A percentile compares a stretch with the other conserved stretches of the same genome.
Conservation (phyloP, 2,888 invertebrate genomes). For the Pachliopta kotzebuea region DNA sequence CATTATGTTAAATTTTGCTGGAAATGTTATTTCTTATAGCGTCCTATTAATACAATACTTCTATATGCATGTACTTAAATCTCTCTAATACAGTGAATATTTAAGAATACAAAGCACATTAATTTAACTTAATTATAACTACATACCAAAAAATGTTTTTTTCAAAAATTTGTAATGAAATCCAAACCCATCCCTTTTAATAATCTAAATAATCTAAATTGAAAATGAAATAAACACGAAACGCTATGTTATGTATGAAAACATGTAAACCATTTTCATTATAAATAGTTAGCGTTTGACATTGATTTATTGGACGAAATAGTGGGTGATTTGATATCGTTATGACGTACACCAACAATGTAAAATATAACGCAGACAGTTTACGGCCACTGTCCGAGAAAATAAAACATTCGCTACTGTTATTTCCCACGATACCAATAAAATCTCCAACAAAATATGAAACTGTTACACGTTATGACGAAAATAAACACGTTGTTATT, state of each 20-base stretch:
- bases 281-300: background rate
- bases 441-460: conserved; percentile 44
- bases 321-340: conserved; percentile 17
- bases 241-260: too few species aligned
- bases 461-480: conserved; percentile 39
- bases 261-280: too few species aligned
- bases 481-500: conserved; percentile 35
- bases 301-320: background rate
- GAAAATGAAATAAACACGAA: too few species aligned
- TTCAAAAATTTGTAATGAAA: too few species aligned
- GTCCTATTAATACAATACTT: conserved; percentile 59
- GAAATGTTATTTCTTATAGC: conserved; percentile 51
- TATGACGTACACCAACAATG: conserved; percentile 24
- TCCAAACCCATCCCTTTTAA: too few species aligned
- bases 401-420: conserved; percentile 32
- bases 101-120: too few species aligned
- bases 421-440: conserved; percentile 49
- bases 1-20: conserved; percentile 47
- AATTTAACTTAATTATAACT: too few species aligned
- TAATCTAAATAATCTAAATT: too few species aligned
- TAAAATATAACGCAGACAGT: conserved; percentile 25
- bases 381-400: conserved; percentile 28
- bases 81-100: background rate
- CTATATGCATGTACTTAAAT: conserved; percentile 38
- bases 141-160: too few species aligned